These are phyloP conservation scores for Caenorhabditis panamensis DNA, from an alignment of 2,888 invertebrate species.

Conservation along the genomic window DNA sequence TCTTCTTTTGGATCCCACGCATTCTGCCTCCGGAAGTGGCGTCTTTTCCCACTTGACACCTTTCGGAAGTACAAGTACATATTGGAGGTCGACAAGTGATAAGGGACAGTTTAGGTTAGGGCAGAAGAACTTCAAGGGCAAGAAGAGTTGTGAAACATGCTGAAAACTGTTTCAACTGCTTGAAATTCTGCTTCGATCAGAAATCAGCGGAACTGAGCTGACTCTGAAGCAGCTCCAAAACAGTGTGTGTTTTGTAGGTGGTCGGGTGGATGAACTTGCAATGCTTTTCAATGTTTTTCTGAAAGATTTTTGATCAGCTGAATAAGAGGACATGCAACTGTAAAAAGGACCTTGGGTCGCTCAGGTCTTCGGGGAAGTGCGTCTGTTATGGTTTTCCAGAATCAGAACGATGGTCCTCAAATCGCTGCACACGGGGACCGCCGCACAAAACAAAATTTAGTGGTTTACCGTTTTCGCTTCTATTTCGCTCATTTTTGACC, in stretches of 20 bases:
- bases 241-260: not conserved
- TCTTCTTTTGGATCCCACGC: not conserved
- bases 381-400: too few species aligned
- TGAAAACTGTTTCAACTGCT: too few species aligned
- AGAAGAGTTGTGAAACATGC: not conserved
- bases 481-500: too few species aligned
- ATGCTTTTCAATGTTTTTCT: conserved; percentile 3
- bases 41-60: conserved; percentile 4
- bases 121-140: not conserved
- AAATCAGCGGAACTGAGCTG: not conserved
- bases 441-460: too few species aligned
- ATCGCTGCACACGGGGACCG: too few species aligned
- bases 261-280: not conserved
- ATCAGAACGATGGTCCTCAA: too few species aligned
- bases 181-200: not conserved
- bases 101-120: not conserved
- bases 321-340: not conserved
- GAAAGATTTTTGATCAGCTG: conserved; percentile 2
- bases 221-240: too few species aligned
- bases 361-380: too few species aligned
- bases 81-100: conserved; percentile 4
- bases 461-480: too few species aligned
- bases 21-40: not conserved
- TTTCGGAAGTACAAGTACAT: conserved; percentile 4
- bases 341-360: too few species aligned